phyloP scores from a whole-genome alignment of 2,797 vertebrate genomes.

The Leuciscus waleckii region DNA sequence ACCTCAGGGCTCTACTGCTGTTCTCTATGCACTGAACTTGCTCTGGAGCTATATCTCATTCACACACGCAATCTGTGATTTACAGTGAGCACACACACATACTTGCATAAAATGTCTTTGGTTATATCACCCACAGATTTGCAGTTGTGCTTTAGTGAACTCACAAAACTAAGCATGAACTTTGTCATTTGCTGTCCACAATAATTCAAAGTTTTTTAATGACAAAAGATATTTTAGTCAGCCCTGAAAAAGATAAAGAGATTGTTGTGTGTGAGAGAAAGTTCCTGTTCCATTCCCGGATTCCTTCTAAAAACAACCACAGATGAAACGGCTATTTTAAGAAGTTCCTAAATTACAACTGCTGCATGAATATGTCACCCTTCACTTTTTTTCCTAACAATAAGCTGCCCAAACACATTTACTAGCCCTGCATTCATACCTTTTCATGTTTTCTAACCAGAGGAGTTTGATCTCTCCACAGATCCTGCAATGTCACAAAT shows the following conservation, averaged over 20 bases:
- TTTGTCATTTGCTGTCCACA: conserved; percentile 13
- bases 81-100: conserved; percentile 34
- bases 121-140: conserved; percentile 48
- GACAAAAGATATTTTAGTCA: conserved; percentile 45
- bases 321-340: conserved; percentile 34
- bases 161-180: conserved; percentile 46
- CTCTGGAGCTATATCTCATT: conserved; percentile 48
- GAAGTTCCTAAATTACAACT: conserved; percentile 18
- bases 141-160: conserved; percentile 34
- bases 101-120: conserved; percentile 39
- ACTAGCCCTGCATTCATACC: conserved; percentile 72
- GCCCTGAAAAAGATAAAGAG: conserved; percentile 26
- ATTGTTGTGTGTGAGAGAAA: background rate
- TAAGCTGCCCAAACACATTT: conserved; percentile 72
- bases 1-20: conserved; percentile 78
- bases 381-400: conserved; percentile 13
- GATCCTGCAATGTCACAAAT: conserved; percentile 79
- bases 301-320: conserved; percentile 14
- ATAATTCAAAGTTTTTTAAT: conserved; percentile 16
- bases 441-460: conserved; percentile 68
- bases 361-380: background rate
- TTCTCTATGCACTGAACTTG: conserved; percentile 69
- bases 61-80: conserved; percentile 34
- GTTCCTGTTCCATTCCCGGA: background rate
- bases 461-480: conserved; percentile 78